Percentiles rank a stretch among this genome's conserved stretches.
Evolutionary conservation across 2,888 invertebrate genomes (phyloP).

Genomic region (Chaetogeoica ovagalla): DNA sequence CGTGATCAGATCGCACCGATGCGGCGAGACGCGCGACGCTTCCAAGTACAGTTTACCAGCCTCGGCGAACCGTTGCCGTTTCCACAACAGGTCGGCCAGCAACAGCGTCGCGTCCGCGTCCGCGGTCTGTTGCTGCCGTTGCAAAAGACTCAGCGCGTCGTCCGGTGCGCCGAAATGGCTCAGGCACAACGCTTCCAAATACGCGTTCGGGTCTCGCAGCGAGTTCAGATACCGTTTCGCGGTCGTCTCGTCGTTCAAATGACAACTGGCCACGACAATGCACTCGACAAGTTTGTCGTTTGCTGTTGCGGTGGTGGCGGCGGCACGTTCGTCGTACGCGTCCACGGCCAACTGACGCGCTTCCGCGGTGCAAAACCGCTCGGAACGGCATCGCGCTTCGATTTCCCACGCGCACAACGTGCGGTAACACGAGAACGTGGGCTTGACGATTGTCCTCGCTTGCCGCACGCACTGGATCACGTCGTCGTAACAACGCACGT

Average conservation of each 20-base stretch:
- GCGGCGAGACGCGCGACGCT: constrained; percentile 37
- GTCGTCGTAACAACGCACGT: constrained; percentile 42
- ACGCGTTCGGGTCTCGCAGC: constrained; percentile 9
- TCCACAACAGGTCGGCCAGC: constrained; percentile 32
- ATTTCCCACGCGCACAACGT: constrained; percentile 47
- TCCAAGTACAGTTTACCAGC: constrained; percentile 44
- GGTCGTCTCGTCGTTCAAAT: constrained; percentile 29
- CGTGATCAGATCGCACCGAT: constrained; percentile 44
- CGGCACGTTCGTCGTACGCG: neutral
- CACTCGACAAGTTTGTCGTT: constrained; percentile 2
- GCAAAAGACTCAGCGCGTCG: constrained; percentile 24
- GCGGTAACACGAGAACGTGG: constrained; percentile 48
- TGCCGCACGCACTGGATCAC: constrained; percentile 37
- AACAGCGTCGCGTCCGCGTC: constrained; percentile 14
- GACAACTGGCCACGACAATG: constrained; percentile 42
- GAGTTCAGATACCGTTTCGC: constrained; percentile 40
- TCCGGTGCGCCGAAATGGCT: constrained; percentile 17
- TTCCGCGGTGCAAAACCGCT: constrained; percentile 4
- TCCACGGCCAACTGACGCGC: constrained; percentile 39
- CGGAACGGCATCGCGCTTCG: constrained; percentile 31
- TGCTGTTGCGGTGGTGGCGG: too few species aligned
- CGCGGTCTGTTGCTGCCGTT: neutral
- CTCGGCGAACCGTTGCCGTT: constrained; percentile 14
- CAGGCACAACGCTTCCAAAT: constrained; percentile 35
- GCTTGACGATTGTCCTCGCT: constrained; percentile 43